Evolutionary conservation across 2,888 invertebrate species (phyloP), one percentile per base, ranked within the genome.

Genomic region (Sisyra nigra): DNA sequence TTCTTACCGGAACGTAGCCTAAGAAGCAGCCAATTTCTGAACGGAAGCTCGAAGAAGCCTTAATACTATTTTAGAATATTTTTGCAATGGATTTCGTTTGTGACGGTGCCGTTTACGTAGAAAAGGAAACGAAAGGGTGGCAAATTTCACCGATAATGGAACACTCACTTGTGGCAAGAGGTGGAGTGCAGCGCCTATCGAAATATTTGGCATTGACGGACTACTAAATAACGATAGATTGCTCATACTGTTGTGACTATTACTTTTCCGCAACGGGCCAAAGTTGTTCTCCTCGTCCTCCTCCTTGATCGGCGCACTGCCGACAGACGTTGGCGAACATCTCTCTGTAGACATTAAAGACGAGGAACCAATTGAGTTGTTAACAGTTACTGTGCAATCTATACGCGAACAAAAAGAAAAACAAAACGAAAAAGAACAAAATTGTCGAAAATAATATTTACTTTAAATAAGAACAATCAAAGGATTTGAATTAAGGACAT

Each of bases 121-220:
- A n/a, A n/a, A n/a, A n/a, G n/a, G n/a, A n/a, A n/a, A n/a, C n/a
- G n/a, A n/a, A n/a, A n/a, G n/a, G n/a, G n/a, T n/a, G n/a, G n/a
- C n/a, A n/a, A n/a, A n/a, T n/a, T n/a, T n/a, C n/a, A n/a, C n/a
- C n/a, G n/a, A n/a, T n/a, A n/a, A n/a, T n/a, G n/a, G n/a, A 38
- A n/a, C n/a, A 38, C 38, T 38, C 18, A 38, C 41, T n/a, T 13
- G 15, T 17, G 43, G 43, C 37, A 43, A 43, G 33, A 43, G 14
- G 19, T 43, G 43, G 9, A 43, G 24, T 11, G 43, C 43, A 15
- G 57, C 55, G 18, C 63, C 93, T 54, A 94, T 71, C 48, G 92
- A 92, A 60, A 94, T 94, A 70, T 94, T 94, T 56, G 94, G 94
- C 83, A 94, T 81, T 55, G 93, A 93, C 45, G 93, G 93, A 54